Conservation (phyloP, 2,113 vertebrate species). For the Zingel zingel region DNA sequence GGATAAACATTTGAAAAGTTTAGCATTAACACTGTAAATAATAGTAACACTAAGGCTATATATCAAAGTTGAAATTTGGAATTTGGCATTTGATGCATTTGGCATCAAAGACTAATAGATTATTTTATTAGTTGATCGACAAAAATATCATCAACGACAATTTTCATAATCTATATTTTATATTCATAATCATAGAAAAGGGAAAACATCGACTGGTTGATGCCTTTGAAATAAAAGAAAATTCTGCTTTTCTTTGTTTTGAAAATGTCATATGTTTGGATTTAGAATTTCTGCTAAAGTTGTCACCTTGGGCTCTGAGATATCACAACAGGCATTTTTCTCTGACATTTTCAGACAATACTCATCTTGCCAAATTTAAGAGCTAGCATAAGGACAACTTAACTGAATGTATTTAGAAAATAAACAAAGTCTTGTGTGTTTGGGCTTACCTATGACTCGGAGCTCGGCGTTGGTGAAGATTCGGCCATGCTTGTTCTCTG, state of each 20-base stretch:
- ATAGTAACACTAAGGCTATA: neutral
- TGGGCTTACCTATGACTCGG: constrained; percentile 89
- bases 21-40: neutral
- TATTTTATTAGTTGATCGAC: neutral
- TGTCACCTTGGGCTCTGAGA: no score
- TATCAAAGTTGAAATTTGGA: neutral
- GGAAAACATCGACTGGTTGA: no score
- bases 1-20: neutral
- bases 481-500: constrained; percentile 92
- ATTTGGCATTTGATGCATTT: no score
- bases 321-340: no score
- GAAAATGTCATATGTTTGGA: no score
- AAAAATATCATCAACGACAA: neutral
- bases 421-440: neutral
- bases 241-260: no score
- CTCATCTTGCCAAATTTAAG: neutral
- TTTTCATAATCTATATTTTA: neutral
- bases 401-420: constrained; percentile 3
- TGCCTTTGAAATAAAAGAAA: no score
- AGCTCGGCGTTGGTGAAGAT: constrained; percentile 93
- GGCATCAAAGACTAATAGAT: neutral
- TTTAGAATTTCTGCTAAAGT: no score
- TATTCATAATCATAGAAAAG: neutral
- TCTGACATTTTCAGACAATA: no score
- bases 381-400: neutral